phyloP scores from a whole-genome alignment of 2,888 invertebrate species.

The Leptura quadrifasciata region DNA sequence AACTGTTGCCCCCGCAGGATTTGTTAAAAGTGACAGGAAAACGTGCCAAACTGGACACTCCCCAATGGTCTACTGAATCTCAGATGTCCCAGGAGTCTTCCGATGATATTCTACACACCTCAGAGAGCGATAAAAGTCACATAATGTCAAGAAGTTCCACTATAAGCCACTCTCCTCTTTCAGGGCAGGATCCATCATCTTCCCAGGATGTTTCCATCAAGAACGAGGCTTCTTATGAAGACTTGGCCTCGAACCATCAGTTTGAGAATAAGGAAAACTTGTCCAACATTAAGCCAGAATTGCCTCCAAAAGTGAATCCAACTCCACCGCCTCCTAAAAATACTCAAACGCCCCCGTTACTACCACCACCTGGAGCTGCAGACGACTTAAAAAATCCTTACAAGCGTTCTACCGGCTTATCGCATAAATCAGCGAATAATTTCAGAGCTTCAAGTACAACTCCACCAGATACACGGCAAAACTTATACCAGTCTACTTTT shows the following conservation, averaged over 20 bases:
- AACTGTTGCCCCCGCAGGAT: conserved; percentile 40
- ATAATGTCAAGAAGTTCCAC: conserved; percentile 76
- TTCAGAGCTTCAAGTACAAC: conserved; percentile 55
- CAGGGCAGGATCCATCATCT: conserved; percentile 51
- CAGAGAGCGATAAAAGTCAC: conserved; percentile 79
- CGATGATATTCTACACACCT: conserved; percentile 78
- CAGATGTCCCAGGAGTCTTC: conserved; percentile 81
- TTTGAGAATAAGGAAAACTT: conserved; percentile 68
- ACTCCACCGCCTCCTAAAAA: conserved; percentile 66
- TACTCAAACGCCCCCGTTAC: conserved; percentile 57
- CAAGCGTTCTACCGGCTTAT: conserved; percentile 68
- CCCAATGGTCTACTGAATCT: conserved; percentile 82
- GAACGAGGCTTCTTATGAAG: conserved; percentile 48
- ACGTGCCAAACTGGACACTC: conserved; percentile 72
- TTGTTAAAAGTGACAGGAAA: conserved; percentile 52
- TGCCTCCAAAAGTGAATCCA: conserved; percentile 65
- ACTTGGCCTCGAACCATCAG: conserved; percentile 47
- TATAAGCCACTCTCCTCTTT: conserved; percentile 70
- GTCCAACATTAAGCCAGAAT: conserved; percentile 46
- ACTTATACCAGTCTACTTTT: conserved; percentile 67
- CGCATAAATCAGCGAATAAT: conserved; percentile 73
- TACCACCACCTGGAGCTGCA: conserved; percentile 52
- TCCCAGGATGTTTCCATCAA: conserved; percentile 45
- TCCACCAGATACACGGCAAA: conserved; percentile 55
- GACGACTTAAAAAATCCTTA: conserved; percentile 67